A percentile compares a stretch with the other conserved stretches of the same genome.
Conservation (phyloP, 2,113 vertebrate genomes). For the Phylloscopus whistleri region DNA sequence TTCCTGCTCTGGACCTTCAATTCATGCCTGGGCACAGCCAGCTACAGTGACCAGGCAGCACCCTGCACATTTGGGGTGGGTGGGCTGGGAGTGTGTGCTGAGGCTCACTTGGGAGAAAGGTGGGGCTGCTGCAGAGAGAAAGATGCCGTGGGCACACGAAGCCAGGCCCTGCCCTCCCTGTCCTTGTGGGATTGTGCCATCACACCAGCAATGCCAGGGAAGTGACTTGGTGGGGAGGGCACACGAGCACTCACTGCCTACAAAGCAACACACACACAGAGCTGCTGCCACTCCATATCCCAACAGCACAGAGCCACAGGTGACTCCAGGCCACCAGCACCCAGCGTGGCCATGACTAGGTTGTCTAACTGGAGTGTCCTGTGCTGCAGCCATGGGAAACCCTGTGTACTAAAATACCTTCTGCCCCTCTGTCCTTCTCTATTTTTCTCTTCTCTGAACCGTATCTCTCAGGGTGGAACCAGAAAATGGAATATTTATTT, state of each 20-base stretch:
- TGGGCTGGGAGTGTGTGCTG: neutral
- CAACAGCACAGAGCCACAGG: rapidly evolving
- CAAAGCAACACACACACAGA: neutral
- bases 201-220: neutral
- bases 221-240: neutral
- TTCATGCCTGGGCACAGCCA: neutral
- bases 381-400: rapidly evolving
- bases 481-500: neutral
- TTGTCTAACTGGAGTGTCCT: neutral
- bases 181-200: neutral
- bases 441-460: neutral
- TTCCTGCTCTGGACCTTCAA: neutral
- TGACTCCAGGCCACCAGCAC: neutral
- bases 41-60: neutral
- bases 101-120: neutral
- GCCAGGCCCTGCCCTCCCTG: neutral
- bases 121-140: neutral
- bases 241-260: neutral
- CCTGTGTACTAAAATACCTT: neutral
- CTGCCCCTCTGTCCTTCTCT: neutral
- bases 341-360: rapidly evolving
- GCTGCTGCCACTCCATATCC: neutral
- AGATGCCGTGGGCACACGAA: rapidly evolving
- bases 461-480: neutral
- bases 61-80: neutral